Evolutionary conservation across 2,888 invertebrate genomes (phyloP).

Genomic region (Dryococelus australis): DNA sequence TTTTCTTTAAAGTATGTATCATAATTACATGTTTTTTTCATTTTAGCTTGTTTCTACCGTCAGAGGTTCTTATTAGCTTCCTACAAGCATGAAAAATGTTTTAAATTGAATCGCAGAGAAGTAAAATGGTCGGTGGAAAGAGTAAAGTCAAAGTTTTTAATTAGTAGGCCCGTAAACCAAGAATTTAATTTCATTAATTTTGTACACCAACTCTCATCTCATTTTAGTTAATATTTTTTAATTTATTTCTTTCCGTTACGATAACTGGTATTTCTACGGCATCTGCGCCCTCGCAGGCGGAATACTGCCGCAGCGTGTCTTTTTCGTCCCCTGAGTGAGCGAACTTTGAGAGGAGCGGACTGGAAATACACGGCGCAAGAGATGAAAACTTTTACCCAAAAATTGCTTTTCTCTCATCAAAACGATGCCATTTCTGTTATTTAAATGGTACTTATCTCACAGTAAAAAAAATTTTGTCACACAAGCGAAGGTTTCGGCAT

Average conservation of each 20-base stretch:
- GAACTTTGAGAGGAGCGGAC: background rate
- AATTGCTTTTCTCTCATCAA: background rate
- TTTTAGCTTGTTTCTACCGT: conserved; percentile 17
- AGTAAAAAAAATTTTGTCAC: background rate
- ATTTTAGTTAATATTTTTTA: conserved; percentile 27
- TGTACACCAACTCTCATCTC: conserved; percentile 29
- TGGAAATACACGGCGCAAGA: background rate
- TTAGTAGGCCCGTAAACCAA: conserved; percentile 30
- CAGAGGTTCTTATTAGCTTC: conserved; percentile 29
- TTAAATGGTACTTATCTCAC: background rate
- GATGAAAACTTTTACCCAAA: background rate
- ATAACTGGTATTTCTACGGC: conserved; percentile 28
- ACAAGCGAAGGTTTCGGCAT: background rate
- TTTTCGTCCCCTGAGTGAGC: background rate
- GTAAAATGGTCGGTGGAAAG: conserved; percentile 22
- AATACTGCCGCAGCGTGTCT: background rate
- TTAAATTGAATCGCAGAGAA: conserved; percentile 28
- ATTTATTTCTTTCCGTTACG: conserved; percentile 19
- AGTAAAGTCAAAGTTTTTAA: conserved; percentile 28
- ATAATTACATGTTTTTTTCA: conserved; percentile 23
- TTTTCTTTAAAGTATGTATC: conserved; percentile 13
- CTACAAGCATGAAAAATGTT: conserved; percentile 29
- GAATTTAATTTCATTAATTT: conserved; percentile 31
- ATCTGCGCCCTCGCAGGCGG: conserved; percentile 4
- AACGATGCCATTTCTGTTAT: background rate